Percentiles rank a stretch among this genome's conserved stretches.
These are phyloP conservation scores for Sminthopsis crassicaudata DNA, from an alignment of 2,113 vertebrate genomes.

Conservation along the genomic window DNA sequence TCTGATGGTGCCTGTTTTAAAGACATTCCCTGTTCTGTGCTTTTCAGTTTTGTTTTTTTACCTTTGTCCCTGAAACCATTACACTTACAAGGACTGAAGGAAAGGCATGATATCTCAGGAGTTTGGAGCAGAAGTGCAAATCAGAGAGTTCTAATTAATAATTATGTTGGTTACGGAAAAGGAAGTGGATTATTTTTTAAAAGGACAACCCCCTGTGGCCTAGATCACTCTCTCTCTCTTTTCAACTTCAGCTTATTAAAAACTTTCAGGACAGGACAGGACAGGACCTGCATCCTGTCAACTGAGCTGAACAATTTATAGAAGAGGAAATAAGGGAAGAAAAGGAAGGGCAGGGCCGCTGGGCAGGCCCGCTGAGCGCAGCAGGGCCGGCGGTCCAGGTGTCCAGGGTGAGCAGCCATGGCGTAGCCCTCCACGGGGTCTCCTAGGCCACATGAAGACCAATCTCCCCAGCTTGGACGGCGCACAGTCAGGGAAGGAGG, in stretches of 20 bases:
- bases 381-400: constrained; percentile 1
- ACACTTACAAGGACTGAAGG: not conserved
- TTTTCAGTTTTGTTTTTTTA: not conserved
- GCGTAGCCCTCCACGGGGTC: not conserved
- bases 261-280: constrained; percentile 71
- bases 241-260: constrained; percentile 65
- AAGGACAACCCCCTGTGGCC: not conserved
- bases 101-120: not conserved
- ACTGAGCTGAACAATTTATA: constrained; percentile 68
- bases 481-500: not conserved
- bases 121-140: constrained; percentile 51
- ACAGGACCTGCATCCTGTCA: constrained; percentile 75
- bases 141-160: not conserved
- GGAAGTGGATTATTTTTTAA: constrained; percentile 50
- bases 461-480: not conserved
- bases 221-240: constrained; percentile 26
- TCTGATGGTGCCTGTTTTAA: not conserved
- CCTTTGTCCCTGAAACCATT: not conserved
- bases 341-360: constrained; percentile 48
- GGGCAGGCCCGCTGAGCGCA: constrained; percentile 44
- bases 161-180: constrained; percentile 44
- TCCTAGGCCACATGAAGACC: not conserved
- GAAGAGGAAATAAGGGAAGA: constrained; percentile 35
- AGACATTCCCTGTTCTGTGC: not conserved
- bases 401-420: not conserved